Percentiles rank a stretch among this genome's conserved stretches.
Conservation (phyloP, 2,113 vertebrate genomes). For the Mus spicilegus region DNA sequence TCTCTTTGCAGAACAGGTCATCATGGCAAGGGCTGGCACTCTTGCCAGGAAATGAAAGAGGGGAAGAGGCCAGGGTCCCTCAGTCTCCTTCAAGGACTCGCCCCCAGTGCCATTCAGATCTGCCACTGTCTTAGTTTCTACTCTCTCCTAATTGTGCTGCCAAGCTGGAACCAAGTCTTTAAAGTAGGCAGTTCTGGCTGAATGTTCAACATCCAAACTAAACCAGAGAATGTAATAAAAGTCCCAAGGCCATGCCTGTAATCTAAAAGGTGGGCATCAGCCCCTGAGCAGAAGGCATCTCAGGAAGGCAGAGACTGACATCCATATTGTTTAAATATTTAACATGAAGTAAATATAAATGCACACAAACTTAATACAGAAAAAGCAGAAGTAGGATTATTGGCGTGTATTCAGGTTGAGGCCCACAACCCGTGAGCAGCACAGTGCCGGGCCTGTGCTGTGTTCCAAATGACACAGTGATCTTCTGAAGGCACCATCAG, state of each 20-base stretch:
- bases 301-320: not conserved
- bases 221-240: not conserved
- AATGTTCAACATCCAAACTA: not conserved
- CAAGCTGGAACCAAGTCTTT: not conserved
- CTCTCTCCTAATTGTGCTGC: too few relatives aligned
- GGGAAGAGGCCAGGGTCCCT: not conserved
- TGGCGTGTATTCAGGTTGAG: not conserved
- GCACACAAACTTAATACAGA: not conserved
- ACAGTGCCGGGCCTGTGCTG: not conserved
- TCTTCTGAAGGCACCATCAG: not conserved
- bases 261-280: not conserved
- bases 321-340: not conserved
- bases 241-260: not conserved
- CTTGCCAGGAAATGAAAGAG: not conserved
- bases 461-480: not conserved
- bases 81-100: not conserved
- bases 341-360: not conserved
- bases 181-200: not conserved
- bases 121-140: not conserved
- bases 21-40: not conserved
- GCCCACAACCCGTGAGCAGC: not conserved
- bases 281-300: not conserved
- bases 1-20: not conserved
- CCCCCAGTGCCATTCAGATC: not conserved
- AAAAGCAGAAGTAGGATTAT: not conserved